Evolutionary conservation across 2,888 invertebrate species (phyloP), one percentile per base, ranked within the genome.

Genomic region (Sarcophaga carnaria): DNA sequence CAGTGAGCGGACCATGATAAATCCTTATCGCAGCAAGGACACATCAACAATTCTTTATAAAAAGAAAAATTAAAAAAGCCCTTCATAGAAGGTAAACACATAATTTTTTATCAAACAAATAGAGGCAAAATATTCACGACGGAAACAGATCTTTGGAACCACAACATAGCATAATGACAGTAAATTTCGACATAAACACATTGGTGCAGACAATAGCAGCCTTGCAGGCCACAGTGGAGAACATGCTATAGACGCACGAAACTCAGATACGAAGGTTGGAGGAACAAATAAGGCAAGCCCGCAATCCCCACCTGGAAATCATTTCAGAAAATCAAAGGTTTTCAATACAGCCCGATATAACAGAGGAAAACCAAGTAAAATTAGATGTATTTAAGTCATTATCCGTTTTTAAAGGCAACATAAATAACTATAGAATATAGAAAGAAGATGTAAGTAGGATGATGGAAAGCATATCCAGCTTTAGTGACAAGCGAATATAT

Each of bases 331-430:
- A 62, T 62, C 62, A 20, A 47, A 59, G 27, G 11, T 6, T 59
- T 14, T 8, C 66, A 37, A 75, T 64, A 67, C 45, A 67, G 27
- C 22, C 60, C 37, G 47, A 22, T 12, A 78, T 78, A 37, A 59
- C 47, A 11, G 22, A 78, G 22, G 69, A 60, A 60, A 78, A 60
- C 10, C 59, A 62, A 60, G 67, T 78, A 6, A 78, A 60, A 45
- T 27, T 78, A 1, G 77, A 78, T 6, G 69, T 69, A 22, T 78
- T 69, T 66, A 69, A 77, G 27, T 77, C 69, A 37, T 49, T 77
- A 54, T 60, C 69, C 25, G 20, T 27, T 27, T 76, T 66, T 54
- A 54, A 76, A 54, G 54, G 75, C 12, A 54, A 77, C 12, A 37
- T 77, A 20, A 69, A 54, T 20, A 66, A 67, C 14, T 77, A 69